A percentile compares a stretch with the other conserved stretches of the same genome.
Evolutionary conservation across 2,113 vertebrate genomes (phyloP).

Genomic region (Archilochus colubris): DNA sequence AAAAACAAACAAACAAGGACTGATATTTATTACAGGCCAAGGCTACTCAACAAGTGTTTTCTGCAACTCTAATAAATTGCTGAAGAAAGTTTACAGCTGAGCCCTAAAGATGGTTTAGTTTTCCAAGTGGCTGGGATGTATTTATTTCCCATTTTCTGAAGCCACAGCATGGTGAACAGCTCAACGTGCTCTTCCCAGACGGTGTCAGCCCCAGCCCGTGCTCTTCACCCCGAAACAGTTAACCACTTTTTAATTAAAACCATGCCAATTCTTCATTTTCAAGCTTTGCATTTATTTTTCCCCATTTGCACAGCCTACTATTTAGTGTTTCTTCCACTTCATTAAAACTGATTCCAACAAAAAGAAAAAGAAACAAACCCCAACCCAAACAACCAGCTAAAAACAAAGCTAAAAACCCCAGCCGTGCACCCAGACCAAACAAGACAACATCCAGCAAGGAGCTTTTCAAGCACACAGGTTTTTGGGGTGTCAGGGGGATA

Average conservation of each 20-base stretch:
- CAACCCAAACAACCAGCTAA: background rate
- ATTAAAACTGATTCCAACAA: slow-evolving; percentile 54
- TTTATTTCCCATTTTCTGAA: slow-evolving; percentile 73
- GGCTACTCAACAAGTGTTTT: slow-evolving; percentile 39
- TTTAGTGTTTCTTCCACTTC: slow-evolving; percentile 66
- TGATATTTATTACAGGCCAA: slow-evolving; percentile 64
- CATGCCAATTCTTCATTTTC: slow-evolving; percentile 68
- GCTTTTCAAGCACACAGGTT: background rate
- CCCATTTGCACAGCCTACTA: slow-evolving; percentile 47
- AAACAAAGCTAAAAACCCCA: background rate
- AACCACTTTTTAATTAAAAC: slow-evolving; percentile 69
- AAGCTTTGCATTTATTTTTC: slow-evolving; percentile 67
- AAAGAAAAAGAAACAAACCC: background rate
- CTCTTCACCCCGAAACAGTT: slow-evolving; percentile 65
- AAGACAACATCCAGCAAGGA: slow-evolving; percentile 25
- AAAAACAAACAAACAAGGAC: slow-evolving; percentile 70
- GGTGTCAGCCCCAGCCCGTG: slow-evolving; percentile 47
- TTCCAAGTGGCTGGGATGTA: slow-evolving; percentile 65
- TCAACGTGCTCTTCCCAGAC: slow-evolving; percentile 37
- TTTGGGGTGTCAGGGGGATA: background rate
- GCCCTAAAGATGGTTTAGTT: slow-evolving; percentile 64
- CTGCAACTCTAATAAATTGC: slow-evolving; percentile 67
- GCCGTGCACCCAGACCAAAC: background rate
- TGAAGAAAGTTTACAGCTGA: slow-evolving; percentile 61
- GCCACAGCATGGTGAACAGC: slow-evolving; percentile 47